Evolutionary conservation across 2,888 invertebrate genomes (phyloP), one percentile per base, ranked within the genome.

Genomic region (Apocheima hispidaria): DNA sequence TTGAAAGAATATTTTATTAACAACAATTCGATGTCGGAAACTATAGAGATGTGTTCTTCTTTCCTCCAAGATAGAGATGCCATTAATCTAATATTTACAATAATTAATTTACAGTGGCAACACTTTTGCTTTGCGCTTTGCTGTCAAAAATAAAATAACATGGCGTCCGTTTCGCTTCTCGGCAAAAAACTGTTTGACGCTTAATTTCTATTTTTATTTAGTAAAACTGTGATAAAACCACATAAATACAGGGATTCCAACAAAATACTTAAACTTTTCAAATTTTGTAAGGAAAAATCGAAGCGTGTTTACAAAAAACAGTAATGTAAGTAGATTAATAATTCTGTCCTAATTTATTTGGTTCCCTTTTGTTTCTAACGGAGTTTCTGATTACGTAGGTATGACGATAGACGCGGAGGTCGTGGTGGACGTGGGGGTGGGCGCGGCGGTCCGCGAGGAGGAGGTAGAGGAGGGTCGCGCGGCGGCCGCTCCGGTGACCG

Each of bases 391-490:
- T 79, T 66, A 28, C 28, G 18, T 71, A 93, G 93, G 93, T 93
- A 92, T 71, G 93, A 93, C 76, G 93, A 93, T 75, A 92, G 93
- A 72, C 93, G 93, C 65, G 93, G 93, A 26, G 90, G 88, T 38
- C 83, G 90, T 35, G 93, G 93, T 38, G 90, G 88, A 35, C 83
- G 88, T 30, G 84, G 92, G 21, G 88, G 87, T 2, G 71, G 83
- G 2, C 71, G 83, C 5, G 70, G 86, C 10, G 78, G 92, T 81
- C 41, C 81, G 87, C 21, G 83, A n/a, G 84, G 90, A 26, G 77
- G 90, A 21, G 77, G 79, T 30, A 82, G 83, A 14, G 85, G 86
- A 1, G 75, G 86, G 4, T 79, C 93, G 33, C 78, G 88, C 10
- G 84, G 83, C 3, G 82, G 89, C 16, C 82, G 90, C 18, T 87